Evolutionary conservation across 37 sponge, comb jelly and placozoan species (phyloP).

Genomic region (Bolinopsis microptera): DNA sequence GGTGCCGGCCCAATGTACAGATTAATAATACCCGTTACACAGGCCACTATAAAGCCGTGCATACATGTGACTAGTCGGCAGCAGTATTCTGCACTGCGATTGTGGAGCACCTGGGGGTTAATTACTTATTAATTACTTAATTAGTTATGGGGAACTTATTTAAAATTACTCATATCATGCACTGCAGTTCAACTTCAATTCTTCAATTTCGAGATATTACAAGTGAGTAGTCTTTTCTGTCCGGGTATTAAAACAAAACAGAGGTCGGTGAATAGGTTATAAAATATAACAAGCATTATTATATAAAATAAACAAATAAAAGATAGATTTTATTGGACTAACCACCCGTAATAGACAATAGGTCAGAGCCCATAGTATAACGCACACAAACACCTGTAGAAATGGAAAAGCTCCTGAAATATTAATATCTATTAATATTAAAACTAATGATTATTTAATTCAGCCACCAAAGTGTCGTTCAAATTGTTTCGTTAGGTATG

Average conservation of each 20-base stretch:
- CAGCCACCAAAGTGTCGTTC: no score
- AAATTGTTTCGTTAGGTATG: no score
- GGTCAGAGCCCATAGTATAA: background rate
- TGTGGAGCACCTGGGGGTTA: conserved; percentile 17
- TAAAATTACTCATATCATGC: no score
- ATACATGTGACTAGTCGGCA: conserved; percentile 76
- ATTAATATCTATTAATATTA: background rate
- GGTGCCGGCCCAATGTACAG: conserved; percentile 66
- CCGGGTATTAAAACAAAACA: background rate
- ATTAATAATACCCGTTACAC: conserved; percentile 67
- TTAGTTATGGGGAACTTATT: background rate
- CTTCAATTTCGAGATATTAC: background rate
- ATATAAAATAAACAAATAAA: background rate
- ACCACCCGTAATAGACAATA: background rate
- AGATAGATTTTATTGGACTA: background rate
- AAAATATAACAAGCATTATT: background rate
- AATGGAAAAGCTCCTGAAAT: background rate
- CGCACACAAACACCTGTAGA: background rate
- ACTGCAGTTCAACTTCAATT: no score
- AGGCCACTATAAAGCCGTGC: conserved; percentile 69
- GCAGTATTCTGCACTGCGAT: conserved; percentile 77
- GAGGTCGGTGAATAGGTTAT: background rate
- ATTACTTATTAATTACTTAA: background rate
- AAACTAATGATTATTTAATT: background rate
- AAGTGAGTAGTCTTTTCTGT: background rate